These are phyloP conservation scores for Sturmia bella DNA, from an alignment of 2,888 invertebrate genomes.

Conservation along the genomic window DNA sequence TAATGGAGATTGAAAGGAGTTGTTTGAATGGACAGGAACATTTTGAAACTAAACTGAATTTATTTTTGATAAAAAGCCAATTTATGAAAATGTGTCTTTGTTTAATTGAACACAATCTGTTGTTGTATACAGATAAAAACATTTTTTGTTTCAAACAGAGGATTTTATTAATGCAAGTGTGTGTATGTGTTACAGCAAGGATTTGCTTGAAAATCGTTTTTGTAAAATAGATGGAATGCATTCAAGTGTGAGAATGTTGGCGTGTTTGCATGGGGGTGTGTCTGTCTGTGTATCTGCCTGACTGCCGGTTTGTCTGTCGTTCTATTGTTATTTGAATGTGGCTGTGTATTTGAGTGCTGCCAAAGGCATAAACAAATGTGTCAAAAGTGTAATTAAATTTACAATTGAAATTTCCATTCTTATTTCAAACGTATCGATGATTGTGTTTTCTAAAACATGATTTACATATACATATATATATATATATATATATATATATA, in stretches of 20 bases:
- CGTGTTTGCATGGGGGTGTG: neutral
- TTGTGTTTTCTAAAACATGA: constrained; percentile 37
- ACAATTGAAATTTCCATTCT: constrained; percentile 64
- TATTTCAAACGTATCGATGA: constrained; percentile 47
- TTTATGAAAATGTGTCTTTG: neutral
- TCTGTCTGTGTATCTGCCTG: constrained; percentile 7
- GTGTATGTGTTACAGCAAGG: constrained; percentile 18
- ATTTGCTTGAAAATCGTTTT: constrained; percentile 32
- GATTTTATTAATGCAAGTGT: neutral
- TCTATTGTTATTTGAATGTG: constrained; percentile 28
- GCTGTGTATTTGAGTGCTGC: neutral
- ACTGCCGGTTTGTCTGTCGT: neutral
- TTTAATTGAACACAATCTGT: constrained; percentile 10
- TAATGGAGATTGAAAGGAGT: neutral
- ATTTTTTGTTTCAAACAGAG: neutral
- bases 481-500: too few species aligned
- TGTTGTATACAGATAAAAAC: neutral
- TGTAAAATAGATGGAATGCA: constrained; percentile 26
- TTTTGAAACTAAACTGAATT: neutral
- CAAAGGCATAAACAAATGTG: constrained; percentile 62
- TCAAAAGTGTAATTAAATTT: constrained; percentile 69
- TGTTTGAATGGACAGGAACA: neutral
- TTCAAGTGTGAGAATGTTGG: constrained; percentile 56
- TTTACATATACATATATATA: too few species aligned
- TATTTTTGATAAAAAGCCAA: neutral